A percentile compares a stretch with the other conserved stretches of the same genome.
These are phyloP conservation scores for Drosophila sp. DNA, from an alignment of 1,140 invertebrate genomes.

Conservation along the genomic window DNA sequence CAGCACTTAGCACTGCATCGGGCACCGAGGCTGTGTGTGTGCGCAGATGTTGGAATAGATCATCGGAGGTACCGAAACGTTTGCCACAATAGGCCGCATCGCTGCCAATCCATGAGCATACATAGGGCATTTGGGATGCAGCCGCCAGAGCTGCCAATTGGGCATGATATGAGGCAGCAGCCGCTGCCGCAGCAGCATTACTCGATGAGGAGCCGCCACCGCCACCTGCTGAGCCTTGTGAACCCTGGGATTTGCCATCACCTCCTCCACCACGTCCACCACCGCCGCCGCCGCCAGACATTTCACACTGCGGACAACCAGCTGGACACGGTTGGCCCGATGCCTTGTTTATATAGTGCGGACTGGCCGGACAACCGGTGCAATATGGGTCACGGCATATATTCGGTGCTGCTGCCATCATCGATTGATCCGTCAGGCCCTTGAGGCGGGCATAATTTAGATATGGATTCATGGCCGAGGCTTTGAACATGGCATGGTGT, in stretches of 20 bases:
- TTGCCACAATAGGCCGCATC: conserved; percentile 96
- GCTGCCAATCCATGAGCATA: conserved; percentile 96
- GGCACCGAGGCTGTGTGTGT: conserved; percentile 90
- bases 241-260: conserved; percentile 46
- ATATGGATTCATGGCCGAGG: conserved; percentile 87
- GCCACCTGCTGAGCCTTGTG: conserved; percentile 29
- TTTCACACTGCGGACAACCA: conserved; percentile 94
- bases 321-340: conserved; percentile 89
- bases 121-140: conserved; percentile 90
- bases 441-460: conserved; percentile 89
- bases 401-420: conserved; percentile 85
- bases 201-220: conserved; percentile 28
- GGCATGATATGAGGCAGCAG: conserved; percentile 89
- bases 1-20: conserved; percentile 84
- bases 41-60: conserved; percentile 93
- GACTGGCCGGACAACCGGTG: conserved; percentile 93
- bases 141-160: conserved; percentile 89
- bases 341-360: conserved; percentile 88
- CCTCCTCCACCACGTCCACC: not conserved
- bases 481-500: conserved; percentile 88
- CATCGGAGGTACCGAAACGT: conserved; percentile 93
- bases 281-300: not conserved
- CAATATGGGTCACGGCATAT: conserved; percentile 96
- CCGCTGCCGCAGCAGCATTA: conserved; percentile 74
- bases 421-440: conserved; percentile 82